Evolutionary conservation across 2,113 vertebrate species (phyloP).

Genomic region (Lophius piscatorius): DNA sequence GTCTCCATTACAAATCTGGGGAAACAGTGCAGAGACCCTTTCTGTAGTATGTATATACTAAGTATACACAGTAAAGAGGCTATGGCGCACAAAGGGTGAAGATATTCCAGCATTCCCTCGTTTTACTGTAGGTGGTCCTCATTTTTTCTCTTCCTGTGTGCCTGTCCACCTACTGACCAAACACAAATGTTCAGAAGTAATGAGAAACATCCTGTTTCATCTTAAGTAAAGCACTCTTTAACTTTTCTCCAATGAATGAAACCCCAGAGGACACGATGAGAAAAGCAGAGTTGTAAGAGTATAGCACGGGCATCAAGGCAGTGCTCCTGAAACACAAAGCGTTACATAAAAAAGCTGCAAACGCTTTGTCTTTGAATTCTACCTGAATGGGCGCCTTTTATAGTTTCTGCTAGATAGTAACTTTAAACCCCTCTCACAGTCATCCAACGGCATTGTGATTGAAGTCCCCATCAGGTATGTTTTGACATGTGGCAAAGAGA

Average conservation of each 20-base stretch:
- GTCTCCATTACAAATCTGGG: slow-evolving; percentile 38
- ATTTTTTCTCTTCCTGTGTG: slow-evolving; percentile 53
- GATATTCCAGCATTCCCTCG: slow-evolving; percentile 51
- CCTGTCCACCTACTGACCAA: slow-evolving; percentile 54
- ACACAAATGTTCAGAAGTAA: slow-evolving; percentile 47
- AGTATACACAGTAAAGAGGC: slow-evolving; percentile 44
- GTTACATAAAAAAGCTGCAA: slow-evolving; percentile 40
- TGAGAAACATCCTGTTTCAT: slow-evolving; percentile 48
- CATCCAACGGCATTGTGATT: slow-evolving; percentile 24
- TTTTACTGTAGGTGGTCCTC: slow-evolving; percentile 61
- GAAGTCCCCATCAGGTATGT: slow-evolving; percentile 33
- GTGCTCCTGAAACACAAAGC: slow-evolving; percentile 24
- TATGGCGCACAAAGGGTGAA: slow-evolving; percentile 33
- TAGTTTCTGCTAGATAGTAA: slow-evolving; percentile 20
- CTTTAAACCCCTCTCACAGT: slow-evolving; percentile 29
- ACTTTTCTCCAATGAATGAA: slow-evolving; percentile 47
- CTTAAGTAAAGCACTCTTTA: slow-evolving; percentile 46
- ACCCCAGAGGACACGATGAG: slow-evolving; percentile 35
- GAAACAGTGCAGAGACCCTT: slow-evolving; percentile 21
- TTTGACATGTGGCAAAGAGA: slow-evolving; percentile 25
- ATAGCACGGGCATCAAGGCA: slow-evolving; percentile 49
- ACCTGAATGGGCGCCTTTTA: slow-evolving; percentile 47
- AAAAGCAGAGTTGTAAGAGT: slow-evolving; percentile 23
- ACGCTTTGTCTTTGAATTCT: slow-evolving; percentile 39
- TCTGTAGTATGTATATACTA: not conserved